These are phyloP conservation scores for Miopithecus talapoin DNA, from an alignment of 2,797 vertebrate genomes.

Conservation along the genomic window DNA sequence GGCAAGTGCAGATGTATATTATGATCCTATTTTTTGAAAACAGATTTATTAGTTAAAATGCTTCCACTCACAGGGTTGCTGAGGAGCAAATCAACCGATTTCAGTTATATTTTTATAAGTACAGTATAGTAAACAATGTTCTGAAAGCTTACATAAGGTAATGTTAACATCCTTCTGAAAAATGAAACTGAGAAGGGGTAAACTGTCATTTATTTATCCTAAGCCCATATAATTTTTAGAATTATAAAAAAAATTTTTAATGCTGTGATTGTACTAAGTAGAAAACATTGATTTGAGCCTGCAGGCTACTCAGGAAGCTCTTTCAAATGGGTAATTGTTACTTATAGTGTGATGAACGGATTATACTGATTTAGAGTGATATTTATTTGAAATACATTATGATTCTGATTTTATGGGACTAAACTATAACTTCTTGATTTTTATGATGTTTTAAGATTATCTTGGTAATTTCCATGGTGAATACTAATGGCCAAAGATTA, in stretches of 20 bases:
- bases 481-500: neutral
- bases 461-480: constrained; percentile 6
- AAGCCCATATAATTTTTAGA: constrained; percentile 17
- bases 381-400: neutral
- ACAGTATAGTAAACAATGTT: neutral
- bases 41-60: neutral
- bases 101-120: neutral
- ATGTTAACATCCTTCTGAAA: neutral
- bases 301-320: neutral
- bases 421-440: constrained; percentile 3
- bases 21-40: neutral
- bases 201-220: neutral
- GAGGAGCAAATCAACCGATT: neutral
- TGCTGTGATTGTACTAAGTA: neutral
- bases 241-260: neutral
- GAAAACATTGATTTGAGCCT: constrained; percentile 24
- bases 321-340: neutral
- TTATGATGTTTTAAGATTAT: neutral
- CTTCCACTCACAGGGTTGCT: neutral
- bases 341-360: neutral
- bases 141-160: neutral
- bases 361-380: constrained; percentile 35
- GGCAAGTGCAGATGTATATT: neutral
- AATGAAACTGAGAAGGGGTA: neutral
- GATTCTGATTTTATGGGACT: constrained; percentile 23